These are phyloP conservation scores for Jacana jacana DNA, from an alignment of 2,113 vertebrate species.

Conservation along the genomic window DNA sequence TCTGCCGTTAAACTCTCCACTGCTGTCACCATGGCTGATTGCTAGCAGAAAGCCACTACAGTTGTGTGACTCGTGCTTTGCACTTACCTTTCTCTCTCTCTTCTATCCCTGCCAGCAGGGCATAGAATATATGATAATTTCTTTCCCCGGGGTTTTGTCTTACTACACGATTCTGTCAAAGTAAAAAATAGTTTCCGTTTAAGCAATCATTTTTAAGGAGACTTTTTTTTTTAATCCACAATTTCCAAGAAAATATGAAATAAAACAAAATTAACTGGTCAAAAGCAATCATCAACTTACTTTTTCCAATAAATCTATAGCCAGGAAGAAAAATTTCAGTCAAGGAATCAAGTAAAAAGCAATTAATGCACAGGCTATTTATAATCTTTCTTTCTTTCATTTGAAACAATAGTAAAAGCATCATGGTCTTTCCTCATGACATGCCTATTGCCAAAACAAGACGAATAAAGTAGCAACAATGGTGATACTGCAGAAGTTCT, in stretches of 20 bases:
- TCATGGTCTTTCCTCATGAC: accelerated
- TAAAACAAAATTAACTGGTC: not conserved
- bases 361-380: not conserved
- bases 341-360: constrained; percentile 73
- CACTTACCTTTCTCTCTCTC: constrained; percentile 84
- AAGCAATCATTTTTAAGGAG: not conserved
- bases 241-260: not conserved
- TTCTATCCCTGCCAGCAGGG: constrained; percentile 89
- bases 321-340: constrained; percentile 64
- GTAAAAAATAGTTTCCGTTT: constrained; percentile 16
- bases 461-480: not conserved
- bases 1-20: not conserved
- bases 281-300: constrained; percentile 68
- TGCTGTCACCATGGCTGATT: not conserved
- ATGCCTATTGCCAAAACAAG: not conserved
- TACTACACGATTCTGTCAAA: constrained; percentile 93
- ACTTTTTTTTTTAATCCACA: not conserved
- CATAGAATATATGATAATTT: constrained; percentile 99
- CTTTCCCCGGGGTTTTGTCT: constrained; percentile 95
- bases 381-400: not conserved
- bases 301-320: constrained; percentile 90
- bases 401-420: not conserved
- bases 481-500: not conserved
- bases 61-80: not conserved
- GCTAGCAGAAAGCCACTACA: not conserved